These are phyloP conservation scores for Acanthurus leucopareius DNA, from an alignment of 2,797 vertebrate species.

Conservation along the genomic window DNA sequence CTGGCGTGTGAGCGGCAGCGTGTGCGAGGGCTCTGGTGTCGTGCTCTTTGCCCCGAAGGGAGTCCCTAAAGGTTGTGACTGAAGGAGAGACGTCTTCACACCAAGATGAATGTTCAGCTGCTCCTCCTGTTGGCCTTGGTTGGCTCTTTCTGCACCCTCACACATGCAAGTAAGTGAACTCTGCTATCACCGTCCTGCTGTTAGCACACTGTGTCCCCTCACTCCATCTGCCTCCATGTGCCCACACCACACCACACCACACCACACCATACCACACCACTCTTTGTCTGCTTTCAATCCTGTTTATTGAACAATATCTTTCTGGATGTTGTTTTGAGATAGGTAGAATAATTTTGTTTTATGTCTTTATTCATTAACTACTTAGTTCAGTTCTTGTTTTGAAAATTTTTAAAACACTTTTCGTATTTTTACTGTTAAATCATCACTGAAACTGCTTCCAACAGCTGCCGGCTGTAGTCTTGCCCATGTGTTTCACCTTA, in stretches of 20 bases:
- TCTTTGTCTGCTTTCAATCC: conserved; percentile 77
- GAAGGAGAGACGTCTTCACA: conserved; percentile 61
- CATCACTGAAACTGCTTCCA: background rate
- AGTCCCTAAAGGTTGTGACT: conserved; percentile 59
- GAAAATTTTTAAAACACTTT: background rate
- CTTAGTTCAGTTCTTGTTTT: background rate
- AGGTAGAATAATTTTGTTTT: background rate
- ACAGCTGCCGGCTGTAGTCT: background rate
- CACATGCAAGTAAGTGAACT: conserved; percentile 84
- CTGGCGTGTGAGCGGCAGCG: conserved; percentile 42
- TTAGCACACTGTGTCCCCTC: conserved; percentile 76
- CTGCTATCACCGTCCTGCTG: conserved; percentile 50
- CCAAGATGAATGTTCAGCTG: conserved; percentile 81
- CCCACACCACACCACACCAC: conserved; percentile 49
- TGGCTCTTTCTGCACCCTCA: conserved; percentile 80
- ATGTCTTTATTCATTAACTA: background rate
- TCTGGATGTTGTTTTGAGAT: conserved; percentile 10
- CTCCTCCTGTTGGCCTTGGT: conserved; percentile 83
- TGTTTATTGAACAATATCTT: conserved; percentile 34
- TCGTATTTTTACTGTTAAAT: background rate
- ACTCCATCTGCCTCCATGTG: conserved; percentile 71
- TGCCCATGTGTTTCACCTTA: conserved; percentile 12
- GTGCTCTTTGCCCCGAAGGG: conserved; percentile 61
- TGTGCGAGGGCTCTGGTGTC: conserved; percentile 58
- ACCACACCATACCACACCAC: conserved; percentile 4